Conservation (phyloP, 2,113 vertebrate genomes). For the Gymnarchus niloticus region DNA sequence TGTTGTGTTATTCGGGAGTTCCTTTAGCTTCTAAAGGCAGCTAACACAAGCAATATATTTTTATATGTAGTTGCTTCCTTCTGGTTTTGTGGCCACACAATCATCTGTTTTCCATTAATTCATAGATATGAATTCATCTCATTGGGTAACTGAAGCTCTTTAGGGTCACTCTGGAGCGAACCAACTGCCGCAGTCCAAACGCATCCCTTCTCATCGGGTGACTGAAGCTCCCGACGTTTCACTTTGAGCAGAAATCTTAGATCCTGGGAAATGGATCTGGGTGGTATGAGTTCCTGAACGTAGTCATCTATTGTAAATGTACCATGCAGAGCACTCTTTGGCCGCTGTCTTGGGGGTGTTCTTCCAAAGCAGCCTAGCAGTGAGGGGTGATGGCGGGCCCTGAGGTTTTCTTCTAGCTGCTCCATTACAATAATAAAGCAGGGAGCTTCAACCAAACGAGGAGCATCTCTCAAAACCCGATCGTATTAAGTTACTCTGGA, state of each 20-base stretch:
- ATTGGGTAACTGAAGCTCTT: no score
- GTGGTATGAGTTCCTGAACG: neutral
- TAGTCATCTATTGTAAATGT: constrained; percentile 8
- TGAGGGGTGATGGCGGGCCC: neutral
- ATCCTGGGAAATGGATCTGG: neutral
- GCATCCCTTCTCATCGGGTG: neutral
- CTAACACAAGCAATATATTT: neutral
- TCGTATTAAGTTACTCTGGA: neutral
- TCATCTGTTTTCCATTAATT: neutral
- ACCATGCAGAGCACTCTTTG: neutral
- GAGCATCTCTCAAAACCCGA: neutral
- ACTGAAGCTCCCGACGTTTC: neutral
- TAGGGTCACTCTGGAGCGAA: no score
- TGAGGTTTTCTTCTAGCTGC: neutral
- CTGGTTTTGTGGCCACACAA: neutral
- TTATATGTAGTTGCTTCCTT: neutral
- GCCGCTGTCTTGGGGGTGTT: neutral
- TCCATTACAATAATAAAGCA: neutral
- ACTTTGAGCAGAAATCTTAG: neutral
- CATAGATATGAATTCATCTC: no score
- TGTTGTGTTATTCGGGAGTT: neutral
- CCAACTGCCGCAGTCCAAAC: neutral
- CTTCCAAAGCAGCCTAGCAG: neutral
- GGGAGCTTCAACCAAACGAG: no score
- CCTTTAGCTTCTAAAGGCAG: neutral